Evolutionary conservation across 1,140 invertebrate genomes (phyloP).

Genomic region (Steinernema khuongi): DNA sequence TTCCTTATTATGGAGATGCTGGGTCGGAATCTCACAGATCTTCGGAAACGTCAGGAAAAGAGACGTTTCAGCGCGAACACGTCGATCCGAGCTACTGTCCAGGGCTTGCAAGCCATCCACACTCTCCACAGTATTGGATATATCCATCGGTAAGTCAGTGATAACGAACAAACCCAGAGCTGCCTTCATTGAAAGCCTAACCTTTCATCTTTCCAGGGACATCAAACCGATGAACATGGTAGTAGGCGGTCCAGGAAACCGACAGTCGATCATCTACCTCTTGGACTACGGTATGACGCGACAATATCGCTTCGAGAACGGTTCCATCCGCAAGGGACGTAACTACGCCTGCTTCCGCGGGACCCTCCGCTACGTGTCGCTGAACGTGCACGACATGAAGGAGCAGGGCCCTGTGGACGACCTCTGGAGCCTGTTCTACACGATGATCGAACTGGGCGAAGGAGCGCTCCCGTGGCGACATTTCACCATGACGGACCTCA

Average conservation of each 20-base stretch:
- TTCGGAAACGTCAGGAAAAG: constrained; percentile 3
- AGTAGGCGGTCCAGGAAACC: background rate
- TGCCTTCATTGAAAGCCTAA: constrained; percentile 9
- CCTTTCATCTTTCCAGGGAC: constrained; percentile 18
- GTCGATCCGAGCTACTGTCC: constrained; percentile 12
- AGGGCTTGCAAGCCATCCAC: constrained; percentile 20
- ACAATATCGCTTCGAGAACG: constrained; percentile 20
- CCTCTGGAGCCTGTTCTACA: constrained; percentile 22
- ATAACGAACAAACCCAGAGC: background rate
- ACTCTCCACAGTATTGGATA: constrained; percentile 20
- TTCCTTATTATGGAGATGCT: constrained; percentile 27
- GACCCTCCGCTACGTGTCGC: constrained; percentile 26
- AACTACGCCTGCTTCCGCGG: constrained; percentile 20
- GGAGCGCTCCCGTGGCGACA: constrained; percentile 27
- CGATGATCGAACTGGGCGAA: constrained; percentile 22
- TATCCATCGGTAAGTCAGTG: constrained; percentile 21
- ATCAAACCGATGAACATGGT: constrained; percentile 25
- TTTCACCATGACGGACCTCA: background rate
- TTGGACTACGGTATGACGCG: constrained; percentile 27
- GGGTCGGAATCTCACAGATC: constrained; percentile 23
- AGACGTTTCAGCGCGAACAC: constrained; percentile 18
- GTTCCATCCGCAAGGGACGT: background rate
- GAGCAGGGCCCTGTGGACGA: constrained; percentile 25
- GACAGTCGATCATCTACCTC: constrained; percentile 19
- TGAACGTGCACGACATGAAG: constrained; percentile 20